Evolutionary conservation across 2,797 vertebrate species (phyloP), one percentile per base, ranked within the genome.

Genomic region (Apogon hyalosoma): DNA sequence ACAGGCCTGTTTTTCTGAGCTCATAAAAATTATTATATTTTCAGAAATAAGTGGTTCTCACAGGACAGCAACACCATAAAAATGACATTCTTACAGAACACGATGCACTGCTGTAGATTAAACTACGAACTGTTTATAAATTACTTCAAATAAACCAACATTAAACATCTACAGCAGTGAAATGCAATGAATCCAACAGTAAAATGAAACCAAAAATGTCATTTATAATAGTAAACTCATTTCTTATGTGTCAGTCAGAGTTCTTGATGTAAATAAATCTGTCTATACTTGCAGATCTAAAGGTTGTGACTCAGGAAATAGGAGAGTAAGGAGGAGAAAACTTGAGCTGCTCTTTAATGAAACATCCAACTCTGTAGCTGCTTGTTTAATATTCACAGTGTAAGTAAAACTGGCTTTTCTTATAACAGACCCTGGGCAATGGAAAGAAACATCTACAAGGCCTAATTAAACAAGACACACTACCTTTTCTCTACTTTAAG

Each of bases 381-480:
- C 80, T 63, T 50, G 40, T 36, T 82, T 82, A 71, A 80, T 69
- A 83, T 69, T 31, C 69, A 60, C 63, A 80, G 63, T 63, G 49
- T 59, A 61, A 81, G 70, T 59, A 73, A 75, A 81, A 83, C 41
- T 52, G 59, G 10, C 73, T 71, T 15, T 39, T 73, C 62, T 42
- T 52, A 50, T 49, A 70, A 81, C 49, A 58, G 66, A 69, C 21
- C 50, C 62, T 11, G 31, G n/a, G 54, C 54, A 18, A 50, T 16
- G 54, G 42, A 61, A 60, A 45, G 49, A 72, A 68, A 67, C 69
- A 28, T 50, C 61, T 47, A 54, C 33, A 16, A 57, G 58, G 39
- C n/a, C 70, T 61, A 69, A 80, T 86, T 83, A 85, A 82, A 70
- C 14, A 28, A 62, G 80, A 84, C 70, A 69, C 57, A 11, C 49